Percentiles rank a stretch among this genome's conserved stretches.
phyloP scores from a whole-genome alignment of 2,113 vertebrate species.

The Proteles cristata region DNA sequence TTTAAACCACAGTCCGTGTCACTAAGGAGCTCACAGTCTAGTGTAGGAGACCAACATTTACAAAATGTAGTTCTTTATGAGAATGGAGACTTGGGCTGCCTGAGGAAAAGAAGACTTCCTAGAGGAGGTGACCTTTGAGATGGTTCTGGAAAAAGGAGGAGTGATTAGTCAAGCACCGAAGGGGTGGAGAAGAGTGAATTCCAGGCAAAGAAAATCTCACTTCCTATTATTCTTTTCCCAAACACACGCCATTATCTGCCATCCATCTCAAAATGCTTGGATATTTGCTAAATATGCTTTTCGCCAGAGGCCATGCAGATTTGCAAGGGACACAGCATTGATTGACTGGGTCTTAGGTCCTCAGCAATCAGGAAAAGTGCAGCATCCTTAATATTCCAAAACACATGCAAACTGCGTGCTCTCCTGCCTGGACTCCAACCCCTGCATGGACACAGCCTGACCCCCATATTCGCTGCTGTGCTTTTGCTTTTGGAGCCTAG shows the following conservation, averaged over 20 bases:
- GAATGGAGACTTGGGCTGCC: not conserved
- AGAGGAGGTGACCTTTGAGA: not conserved
- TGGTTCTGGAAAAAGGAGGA: not conserved
- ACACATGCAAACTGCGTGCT: rapidly evolving
- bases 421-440: not conserved
- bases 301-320: not conserved
- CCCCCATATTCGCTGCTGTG: rapidly evolving
- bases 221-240: not conserved
- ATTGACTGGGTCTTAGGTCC: not conserved
- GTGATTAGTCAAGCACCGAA: not conserved
- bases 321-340: not conserved
- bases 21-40: not conserved
- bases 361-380: not conserved
- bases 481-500: not conserved
- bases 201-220: not conserved
- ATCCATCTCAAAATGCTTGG: not conserved
- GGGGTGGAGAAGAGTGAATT: not conserved
- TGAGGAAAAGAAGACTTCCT: not conserved
- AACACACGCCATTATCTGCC: not conserved
- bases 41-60: not conserved
- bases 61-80: not conserved
- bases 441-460: too few relatives aligned
- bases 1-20: not conserved
- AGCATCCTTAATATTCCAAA: not conserved
- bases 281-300: not conserved